Base-by-base conservation (phyloP, 2,113 vertebrate genomes). In the Heterochromis multidens region DNA sequence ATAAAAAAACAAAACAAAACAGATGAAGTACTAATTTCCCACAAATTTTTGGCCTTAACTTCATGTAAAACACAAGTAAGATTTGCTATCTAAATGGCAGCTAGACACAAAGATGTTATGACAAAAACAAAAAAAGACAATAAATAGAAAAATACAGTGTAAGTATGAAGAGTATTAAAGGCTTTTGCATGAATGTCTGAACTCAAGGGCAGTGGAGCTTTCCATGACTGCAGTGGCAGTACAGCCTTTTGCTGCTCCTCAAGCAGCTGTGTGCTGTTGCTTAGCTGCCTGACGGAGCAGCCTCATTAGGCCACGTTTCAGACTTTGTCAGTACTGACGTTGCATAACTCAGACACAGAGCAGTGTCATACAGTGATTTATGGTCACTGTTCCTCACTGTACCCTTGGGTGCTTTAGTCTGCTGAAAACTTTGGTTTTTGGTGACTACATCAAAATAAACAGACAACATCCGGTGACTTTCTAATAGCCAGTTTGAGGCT, bases 221-320 rank as follows among this genome's bases (percentile, higher is more conserved):
- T 83, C 76, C 60, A 8, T 90, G 86, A 87, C 80, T 85, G 74
- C 85, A 77, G 87, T 59, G 40, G 54, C 88, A 83, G 59, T 62
- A 33, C 81, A 79, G 79, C 59, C 62, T 83, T 79, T 86, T 63
- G 61, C 52, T 86, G 87, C 77, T 61, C 27, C 81, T 88, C 52
- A 46, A 40, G 82, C 89, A 84, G 83, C 88, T 82, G 85, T 61
- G 85, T 81, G 80, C 43, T 81, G 88, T 57, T 85, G 79, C 86
- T 80, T 31, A 91, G 80, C 61, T 86, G 87, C 74, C 72, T 81
- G 76, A 65, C 58, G 83, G 90, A 90, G 85, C 77, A 72, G 91
- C 83, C 92, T 93, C 93, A 93, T 93, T 91, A 92, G 79, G 79
- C 91, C 21, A 81, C 91, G 43, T 90, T 91, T 93, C 90, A 93